Conservation (phyloP, 1,140 invertebrate species). For the Portunus trituberculatus region DNA sequence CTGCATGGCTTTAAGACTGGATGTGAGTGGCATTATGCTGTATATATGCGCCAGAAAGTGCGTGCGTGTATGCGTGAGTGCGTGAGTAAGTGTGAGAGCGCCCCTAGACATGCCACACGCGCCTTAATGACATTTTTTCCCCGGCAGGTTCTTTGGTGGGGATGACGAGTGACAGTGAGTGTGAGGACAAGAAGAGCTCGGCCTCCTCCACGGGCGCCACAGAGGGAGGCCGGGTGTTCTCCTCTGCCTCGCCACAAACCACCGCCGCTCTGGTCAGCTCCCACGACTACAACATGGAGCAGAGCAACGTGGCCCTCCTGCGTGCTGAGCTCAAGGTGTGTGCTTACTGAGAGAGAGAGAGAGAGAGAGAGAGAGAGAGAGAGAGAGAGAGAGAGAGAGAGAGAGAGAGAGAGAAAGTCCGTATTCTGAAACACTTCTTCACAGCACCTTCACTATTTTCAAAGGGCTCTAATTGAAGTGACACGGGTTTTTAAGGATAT, state of each 20-base stretch:
- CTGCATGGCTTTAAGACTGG: neutral
- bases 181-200: constrained; percentile 79
- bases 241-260: constrained; percentile 67
- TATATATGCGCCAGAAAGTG: neutral
- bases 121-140: neutral
- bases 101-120: neutral
- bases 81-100: neutral
- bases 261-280: constrained; percentile 76
- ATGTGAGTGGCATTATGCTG: neutral
- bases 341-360: no score
- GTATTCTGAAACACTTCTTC: no score
- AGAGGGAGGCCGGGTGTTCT: constrained; percentile 49
- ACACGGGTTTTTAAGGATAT: no score
- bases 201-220: constrained; percentile 69
- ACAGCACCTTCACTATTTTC: no score
- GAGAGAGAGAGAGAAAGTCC: no score
- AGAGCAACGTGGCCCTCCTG: constrained; percentile 79
- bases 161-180: constrained; percentile 78
- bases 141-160: constrained; percentile 74
- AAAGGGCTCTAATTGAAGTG: no score
- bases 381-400: no score
- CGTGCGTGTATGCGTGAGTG: neutral
- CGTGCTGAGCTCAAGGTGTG: constrained; percentile 79
- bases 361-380: no score
- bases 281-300: constrained; percentile 79